Evolutionary conservation across 2,797 vertebrate species (phyloP).

Genomic region (Xiphorhynchus erythropygius): DNA sequence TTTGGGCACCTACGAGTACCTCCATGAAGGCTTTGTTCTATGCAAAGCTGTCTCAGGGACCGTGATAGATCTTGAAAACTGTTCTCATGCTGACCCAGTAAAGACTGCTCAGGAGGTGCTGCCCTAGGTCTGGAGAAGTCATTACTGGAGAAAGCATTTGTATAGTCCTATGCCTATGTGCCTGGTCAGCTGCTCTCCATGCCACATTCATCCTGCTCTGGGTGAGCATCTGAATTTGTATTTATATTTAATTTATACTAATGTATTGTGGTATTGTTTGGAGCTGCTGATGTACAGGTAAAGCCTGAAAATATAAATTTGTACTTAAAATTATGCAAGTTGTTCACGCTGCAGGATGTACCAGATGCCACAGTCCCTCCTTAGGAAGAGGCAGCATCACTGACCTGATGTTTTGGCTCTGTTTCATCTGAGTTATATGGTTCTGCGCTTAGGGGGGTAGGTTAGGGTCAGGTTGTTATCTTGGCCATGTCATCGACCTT

Average conservation of each 20-base stretch:
- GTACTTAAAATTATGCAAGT: neutral
- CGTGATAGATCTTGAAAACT: neutral
- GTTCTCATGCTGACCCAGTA: neutral
- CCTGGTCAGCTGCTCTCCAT: neutral
- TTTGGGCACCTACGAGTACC: neutral
- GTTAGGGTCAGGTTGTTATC: constrained; percentile 16
- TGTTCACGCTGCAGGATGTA: neutral
- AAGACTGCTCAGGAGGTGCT: neutral
- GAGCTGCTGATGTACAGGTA: neutral
- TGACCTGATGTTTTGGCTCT: neutral
- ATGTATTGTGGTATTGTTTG: neutral
- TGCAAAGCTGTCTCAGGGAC: neutral
- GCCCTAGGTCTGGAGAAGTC: neutral
- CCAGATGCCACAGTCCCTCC: neutral
- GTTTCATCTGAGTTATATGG: neutral
- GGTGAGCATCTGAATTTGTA: neutral
- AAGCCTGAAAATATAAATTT: neutral
- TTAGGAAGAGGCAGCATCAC: neutral
- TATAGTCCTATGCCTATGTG: neutral
- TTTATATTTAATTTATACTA: neutral
- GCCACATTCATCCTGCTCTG: neutral
- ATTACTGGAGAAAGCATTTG: neutral
- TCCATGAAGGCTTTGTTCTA: neutral
- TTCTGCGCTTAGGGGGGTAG: neutral
- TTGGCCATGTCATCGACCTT: neutral